Conservation (phyloP, 2,113 vertebrate species). For the Indicator indicator region DNA sequence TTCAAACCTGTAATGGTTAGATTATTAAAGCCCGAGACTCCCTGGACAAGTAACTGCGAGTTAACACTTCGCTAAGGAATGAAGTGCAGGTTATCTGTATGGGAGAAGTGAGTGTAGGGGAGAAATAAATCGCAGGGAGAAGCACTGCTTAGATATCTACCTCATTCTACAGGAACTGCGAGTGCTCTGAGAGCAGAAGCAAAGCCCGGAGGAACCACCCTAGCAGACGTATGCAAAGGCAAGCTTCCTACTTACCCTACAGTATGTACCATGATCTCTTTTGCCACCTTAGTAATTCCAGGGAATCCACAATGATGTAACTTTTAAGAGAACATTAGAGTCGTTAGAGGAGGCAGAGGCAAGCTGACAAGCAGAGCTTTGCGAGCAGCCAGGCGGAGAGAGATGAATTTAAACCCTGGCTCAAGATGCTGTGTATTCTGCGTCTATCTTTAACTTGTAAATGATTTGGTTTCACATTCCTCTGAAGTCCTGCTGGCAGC, state of each 20-base stretch:
- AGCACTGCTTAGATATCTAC: not conserved
- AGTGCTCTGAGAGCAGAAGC: not conserved
- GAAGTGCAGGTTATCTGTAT: not conserved
- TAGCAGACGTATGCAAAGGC: constrained; percentile 4
- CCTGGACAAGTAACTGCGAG: not conserved
- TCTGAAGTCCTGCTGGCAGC: constrained; percentile 85
- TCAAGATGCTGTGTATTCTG: constrained; percentile 79
- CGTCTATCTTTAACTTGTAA: constrained; percentile 98
- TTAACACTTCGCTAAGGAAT: not conserved
- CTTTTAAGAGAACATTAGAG: constrained; percentile 44
- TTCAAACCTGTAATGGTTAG: not conserved
- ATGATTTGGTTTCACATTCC: constrained; percentile 94
- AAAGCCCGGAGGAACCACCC: not conserved
- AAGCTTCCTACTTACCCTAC: constrained; percentile 82
- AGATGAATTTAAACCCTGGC: constrained; percentile 83
- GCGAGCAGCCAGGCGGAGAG: constrained; percentile 60
- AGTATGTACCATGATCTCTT: constrained; percentile 78
- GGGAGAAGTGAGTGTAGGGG: not conserved
- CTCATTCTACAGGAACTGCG: not conserved
- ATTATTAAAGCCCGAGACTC: not conserved
- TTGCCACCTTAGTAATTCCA: constrained; percentile 56
- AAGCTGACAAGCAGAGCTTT: constrained; percentile 55
- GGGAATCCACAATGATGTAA: constrained; percentile 45
- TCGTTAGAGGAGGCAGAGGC: constrained; percentile 35
- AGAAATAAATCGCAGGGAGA: not conserved